Conservation (phyloP, 2,888 invertebrate genomes). For the Euspilapteryx auroguttella region DNA sequence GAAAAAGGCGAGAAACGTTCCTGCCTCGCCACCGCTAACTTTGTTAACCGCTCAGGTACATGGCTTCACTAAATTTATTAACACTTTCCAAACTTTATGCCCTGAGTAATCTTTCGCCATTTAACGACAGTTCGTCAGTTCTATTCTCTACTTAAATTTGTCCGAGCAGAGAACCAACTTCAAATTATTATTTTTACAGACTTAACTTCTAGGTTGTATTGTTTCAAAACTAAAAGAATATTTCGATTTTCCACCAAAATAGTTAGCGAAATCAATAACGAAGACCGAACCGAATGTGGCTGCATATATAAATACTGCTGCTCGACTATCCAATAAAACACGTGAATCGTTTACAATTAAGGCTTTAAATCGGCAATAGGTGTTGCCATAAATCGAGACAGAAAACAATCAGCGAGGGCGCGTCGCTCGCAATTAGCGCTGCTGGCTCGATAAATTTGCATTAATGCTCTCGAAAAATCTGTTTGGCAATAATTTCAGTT, state of each 20-base stretch:
- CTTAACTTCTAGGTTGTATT: no score
- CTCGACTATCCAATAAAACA: slow-evolving; percentile 59
- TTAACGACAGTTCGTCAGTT: slow-evolving; percentile 32
- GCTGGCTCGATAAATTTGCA: slow-evolving; percentile 59
- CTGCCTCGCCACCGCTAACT: slow-evolving; percentile 37
- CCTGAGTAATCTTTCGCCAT: slow-evolving; percentile 26
- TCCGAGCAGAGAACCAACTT: no score
- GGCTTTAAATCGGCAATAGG: slow-evolving; percentile 62
- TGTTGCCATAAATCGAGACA: slow-evolving; percentile 58
- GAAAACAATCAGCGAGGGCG: slow-evolving; percentile 58
- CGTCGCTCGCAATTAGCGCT: slow-evolving; percentile 58
- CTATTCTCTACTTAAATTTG: no score
- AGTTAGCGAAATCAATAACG: slow-evolving; percentile 55
- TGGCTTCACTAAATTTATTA: slow-evolving; percentile 54
- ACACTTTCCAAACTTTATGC: slow-evolving; percentile 36
- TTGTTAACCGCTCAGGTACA: slow-evolving; percentile 34
- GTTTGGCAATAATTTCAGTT: slow-evolving; percentile 49
- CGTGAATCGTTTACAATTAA: slow-evolving; percentile 60
- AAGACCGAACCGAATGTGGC: slow-evolving; percentile 39
- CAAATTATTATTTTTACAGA: no score
- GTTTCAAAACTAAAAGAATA: no score
- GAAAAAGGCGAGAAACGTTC: slow-evolving; percentile 57
- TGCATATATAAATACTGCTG: slow-evolving; percentile 44
- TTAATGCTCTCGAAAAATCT: slow-evolving; percentile 61
- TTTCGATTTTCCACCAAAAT: no score